phyloP scores from a whole-genome alignment of 2,797 vertebrate species.

The Neosalanx taihuensis region DNA sequence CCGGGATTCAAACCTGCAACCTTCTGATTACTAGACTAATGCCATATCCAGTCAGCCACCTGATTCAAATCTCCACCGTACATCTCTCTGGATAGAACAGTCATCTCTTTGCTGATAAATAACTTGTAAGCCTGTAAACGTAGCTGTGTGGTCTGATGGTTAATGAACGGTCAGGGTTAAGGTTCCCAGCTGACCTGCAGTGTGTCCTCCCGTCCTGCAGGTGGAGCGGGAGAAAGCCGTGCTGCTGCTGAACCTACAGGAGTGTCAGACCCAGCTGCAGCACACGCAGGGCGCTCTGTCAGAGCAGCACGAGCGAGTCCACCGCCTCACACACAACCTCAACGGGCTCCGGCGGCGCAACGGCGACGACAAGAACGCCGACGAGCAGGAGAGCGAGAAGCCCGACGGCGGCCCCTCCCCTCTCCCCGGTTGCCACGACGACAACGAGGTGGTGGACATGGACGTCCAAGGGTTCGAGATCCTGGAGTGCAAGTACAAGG shows the following conservation, averaged over 20 bases:
- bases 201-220: slow-evolving; percentile 66
- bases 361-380: slow-evolving; percentile 78
- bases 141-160: too few relatives aligned
- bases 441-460: slow-evolving; percentile 83
- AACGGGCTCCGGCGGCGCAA: slow-evolving; percentile 83
- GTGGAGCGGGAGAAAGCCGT: slow-evolving; percentile 92
- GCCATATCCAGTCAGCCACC: too few relatives aligned
- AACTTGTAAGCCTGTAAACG: too few relatives aligned
- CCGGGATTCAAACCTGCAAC: too few relatives aligned
- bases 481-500: slow-evolving; percentile 95
- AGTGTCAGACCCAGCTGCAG: slow-evolving; percentile 93
- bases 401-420: slow-evolving; percentile 74
- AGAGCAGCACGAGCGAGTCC: slow-evolving; percentile 87
- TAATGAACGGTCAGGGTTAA: too few relatives aligned
- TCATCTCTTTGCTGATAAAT: too few relatives aligned
- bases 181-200: background rate
- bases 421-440: slow-evolving; percentile 68
- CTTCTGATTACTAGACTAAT: too few relatives aligned
- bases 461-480: slow-evolving; percentile 91
- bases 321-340: slow-evolving; percentile 86
- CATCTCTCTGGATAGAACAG: too few relatives aligned
- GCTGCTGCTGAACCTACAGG: slow-evolving; percentile 88
- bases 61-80: too few relatives aligned
- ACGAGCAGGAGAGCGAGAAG: slow-evolving; percentile 80
- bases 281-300: slow-evolving; percentile 93